Percentiles rank a stretch among this genome's conserved stretches.
Conservation (phyloP, 2,888 invertebrate species). For the Glyphotaelius pellucidus region DNA sequence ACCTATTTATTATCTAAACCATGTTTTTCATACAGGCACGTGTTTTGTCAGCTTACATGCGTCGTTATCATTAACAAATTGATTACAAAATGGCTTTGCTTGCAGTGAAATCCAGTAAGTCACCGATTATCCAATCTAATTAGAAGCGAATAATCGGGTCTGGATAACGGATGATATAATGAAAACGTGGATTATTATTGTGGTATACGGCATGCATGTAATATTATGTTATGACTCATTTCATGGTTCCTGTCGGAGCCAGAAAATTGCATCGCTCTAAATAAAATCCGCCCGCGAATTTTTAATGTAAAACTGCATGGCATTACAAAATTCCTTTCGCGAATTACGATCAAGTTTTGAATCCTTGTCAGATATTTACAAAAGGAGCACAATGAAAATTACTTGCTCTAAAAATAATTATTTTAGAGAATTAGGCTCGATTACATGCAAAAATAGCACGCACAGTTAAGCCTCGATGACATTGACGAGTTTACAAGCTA, state of each 20-base stretch:
- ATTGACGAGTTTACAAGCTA: too few relatives aligned
- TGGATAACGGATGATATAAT: neutral
- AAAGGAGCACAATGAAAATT: too few relatives aligned
- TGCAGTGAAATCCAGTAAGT: neutral
- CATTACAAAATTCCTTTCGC: too few relatives aligned
- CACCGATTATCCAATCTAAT: neutral
- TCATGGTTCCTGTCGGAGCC: too few relatives aligned
- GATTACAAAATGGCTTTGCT: neutral
- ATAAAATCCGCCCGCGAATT: too few relatives aligned
- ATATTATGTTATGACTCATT: neutral
- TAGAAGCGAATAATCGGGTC: neutral
- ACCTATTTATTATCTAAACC: neutral
- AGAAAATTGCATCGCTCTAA: too few relatives aligned
- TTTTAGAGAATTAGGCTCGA: neutral
- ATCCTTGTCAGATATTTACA: too few relatives aligned
- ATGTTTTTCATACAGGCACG: neutral
- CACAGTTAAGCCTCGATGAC: too few relatives aligned
- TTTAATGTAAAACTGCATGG: too few relatives aligned
- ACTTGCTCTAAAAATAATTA: neutral
- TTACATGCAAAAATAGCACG: neutral
- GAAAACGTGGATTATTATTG: too few relatives aligned
- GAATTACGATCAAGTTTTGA: too few relatives aligned
- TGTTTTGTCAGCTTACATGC: neutral
- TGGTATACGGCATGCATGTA: neutral
- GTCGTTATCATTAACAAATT: neutral